Conservation (phyloP, 2,797 vertebrate species). For the Falco columbarius region DNA sequence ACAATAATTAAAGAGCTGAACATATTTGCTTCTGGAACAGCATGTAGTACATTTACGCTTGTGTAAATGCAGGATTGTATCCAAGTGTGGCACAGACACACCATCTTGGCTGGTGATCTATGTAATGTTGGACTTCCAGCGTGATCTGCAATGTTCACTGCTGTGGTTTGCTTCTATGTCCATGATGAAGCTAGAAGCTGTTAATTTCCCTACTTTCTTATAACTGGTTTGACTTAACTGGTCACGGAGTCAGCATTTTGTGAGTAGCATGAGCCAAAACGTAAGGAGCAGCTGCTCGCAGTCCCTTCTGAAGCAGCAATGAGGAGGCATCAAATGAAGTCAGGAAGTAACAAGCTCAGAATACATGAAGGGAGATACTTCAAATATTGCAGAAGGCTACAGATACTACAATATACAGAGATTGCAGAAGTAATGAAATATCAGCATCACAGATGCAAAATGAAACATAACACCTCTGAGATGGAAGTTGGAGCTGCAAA, state of each 20-base stretch:
- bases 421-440: not conserved
- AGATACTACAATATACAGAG: not conserved
- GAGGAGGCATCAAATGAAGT: not conserved
- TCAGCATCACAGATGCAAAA: not conserved
- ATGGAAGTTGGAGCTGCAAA: not conserved
- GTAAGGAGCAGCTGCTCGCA: not conserved
- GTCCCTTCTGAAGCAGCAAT: not conserved
- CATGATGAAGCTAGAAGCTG: not conserved
- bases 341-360: not conserved
- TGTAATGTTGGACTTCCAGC: not conserved
- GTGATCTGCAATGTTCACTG: not conserved
- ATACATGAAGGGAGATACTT: not conserved
- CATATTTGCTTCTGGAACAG: not conserved
- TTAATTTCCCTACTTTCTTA: not conserved
- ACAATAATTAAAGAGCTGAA: not conserved
- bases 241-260: not conserved
- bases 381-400: not conserved
- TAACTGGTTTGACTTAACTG: not conserved
- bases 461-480: not conserved
- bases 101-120: not conserved
- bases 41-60: not conserved
- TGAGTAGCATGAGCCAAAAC: not conserved
- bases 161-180: not conserved
- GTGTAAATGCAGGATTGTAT: not conserved
- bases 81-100: fast-evolving